phyloP scores from a whole-genome alignment of 2,888 invertebrate species.

The Sphaerophoria rueppellii region DNA sequence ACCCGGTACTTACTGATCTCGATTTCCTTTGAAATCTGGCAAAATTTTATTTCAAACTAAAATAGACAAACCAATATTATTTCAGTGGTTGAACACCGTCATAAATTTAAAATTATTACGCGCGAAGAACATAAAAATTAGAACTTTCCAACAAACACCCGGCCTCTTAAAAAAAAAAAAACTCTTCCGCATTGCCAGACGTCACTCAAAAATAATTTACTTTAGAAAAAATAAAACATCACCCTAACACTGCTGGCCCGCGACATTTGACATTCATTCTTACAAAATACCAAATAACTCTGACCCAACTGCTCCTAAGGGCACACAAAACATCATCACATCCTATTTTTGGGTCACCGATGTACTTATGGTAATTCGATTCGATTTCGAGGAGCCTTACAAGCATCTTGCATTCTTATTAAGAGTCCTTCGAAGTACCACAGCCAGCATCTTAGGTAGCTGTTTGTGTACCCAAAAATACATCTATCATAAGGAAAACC shows the following conservation, averaged over 20 bases:
- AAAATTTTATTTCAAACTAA: neutral
- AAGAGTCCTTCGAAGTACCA: constrained; percentile 39
- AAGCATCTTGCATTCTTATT: constrained; percentile 64
- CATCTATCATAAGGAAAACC: constrained; percentile 52
- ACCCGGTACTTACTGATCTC: too few relatives aligned
- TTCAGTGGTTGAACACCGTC: constrained; percentile 6
- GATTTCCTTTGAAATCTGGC: too few relatives aligned
- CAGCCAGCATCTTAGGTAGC: constrained; percentile 58
- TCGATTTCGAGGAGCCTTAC: constrained; percentile 53
- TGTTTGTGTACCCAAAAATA: constrained; percentile 67
- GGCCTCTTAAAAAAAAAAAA: constrained; percentile 54
- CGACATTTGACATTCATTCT: constrained; percentile 69
- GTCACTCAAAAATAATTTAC: constrained; percentile 36
- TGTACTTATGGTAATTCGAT: constrained; percentile 73
- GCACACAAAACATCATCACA: constrained; percentile 57
- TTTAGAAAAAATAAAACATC: constrained; percentile 32
- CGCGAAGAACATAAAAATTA: constrained; percentile 40
- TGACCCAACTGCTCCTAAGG: constrained; percentile 69
- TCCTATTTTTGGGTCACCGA: constrained; percentile 72
- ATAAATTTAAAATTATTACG: constrained; percentile 57
- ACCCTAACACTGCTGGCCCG: constrained; percentile 45
- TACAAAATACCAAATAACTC: constrained; percentile 62
- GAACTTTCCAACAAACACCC: constrained; percentile 53
- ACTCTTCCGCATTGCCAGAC: constrained; percentile 70
- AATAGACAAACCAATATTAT: neutral